Conservation (phyloP, 2,888 invertebrate species). For the Lasioglossum morio region DNA sequence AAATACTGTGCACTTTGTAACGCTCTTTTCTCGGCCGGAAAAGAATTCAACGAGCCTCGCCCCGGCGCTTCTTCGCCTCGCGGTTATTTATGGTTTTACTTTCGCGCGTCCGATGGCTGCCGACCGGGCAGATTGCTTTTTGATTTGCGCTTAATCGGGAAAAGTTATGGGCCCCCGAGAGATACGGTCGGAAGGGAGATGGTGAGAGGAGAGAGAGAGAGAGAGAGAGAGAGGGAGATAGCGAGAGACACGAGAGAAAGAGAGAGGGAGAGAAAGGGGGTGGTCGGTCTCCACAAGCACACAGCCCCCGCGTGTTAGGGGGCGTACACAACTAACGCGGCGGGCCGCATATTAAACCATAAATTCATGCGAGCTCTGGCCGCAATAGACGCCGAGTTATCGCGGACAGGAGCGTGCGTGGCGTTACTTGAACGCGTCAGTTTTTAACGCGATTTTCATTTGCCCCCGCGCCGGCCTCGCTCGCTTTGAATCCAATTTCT, state of each 20-base stretch:
- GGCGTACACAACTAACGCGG: conserved; percentile 72
- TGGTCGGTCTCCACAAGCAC: conserved; percentile 11
- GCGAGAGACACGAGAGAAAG: conserved; percentile 27
- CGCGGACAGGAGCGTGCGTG: conserved; percentile 56
- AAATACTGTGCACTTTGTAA: background rate
- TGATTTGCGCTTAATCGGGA: conserved; percentile 84
- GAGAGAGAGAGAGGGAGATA: conserved; percentile 29
- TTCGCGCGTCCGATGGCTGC: conserved; percentile 71
- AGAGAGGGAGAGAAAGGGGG: conserved; percentile 22
- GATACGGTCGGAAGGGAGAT: conserved; percentile 50
- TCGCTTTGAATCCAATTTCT: conserved; percentile 51
- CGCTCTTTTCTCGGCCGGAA: background rate
- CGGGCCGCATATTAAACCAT: conserved; percentile 82
- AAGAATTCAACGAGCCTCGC: conserved; percentile 20
- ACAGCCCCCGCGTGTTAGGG: conserved; percentile 59
- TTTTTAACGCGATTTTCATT: conserved; percentile 68
- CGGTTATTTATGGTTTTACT: conserved; percentile 78
- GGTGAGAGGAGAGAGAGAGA: conserved; percentile 22
- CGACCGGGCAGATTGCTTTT: conserved; percentile 81
- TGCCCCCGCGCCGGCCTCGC: conserved; percentile 18
- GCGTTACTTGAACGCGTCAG: conserved; percentile 65
- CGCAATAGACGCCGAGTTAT: conserved; percentile 67
- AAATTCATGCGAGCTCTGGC: conserved; percentile 76
- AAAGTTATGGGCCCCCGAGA: conserved; percentile 81
- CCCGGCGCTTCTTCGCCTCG: conserved; percentile 44